These are phyloP conservation scores for Scotopteryx bipunctaria DNA, from an alignment of 2,888 invertebrate species.

Conservation along the genomic window DNA sequence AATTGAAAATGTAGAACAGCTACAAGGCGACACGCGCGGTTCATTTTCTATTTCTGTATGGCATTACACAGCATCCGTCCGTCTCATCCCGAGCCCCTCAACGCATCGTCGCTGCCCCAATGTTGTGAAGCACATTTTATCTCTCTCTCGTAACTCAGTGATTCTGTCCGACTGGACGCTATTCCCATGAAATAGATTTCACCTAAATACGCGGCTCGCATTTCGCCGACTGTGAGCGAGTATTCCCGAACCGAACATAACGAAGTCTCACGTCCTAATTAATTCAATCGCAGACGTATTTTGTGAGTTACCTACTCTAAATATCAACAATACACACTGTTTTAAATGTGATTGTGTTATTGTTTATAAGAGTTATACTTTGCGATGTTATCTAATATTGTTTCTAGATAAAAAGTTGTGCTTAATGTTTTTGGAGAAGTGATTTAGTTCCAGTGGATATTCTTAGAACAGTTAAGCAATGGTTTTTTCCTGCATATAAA, in stretches of 20 bases:
- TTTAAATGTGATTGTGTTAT: conserved; percentile 16
- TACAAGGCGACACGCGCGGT: conserved; percentile 52
- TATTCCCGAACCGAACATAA: conserved; percentile 56
- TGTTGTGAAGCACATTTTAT: conserved; percentile 19
- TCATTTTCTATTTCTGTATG: conserved; percentile 67
- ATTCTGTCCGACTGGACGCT: conserved; percentile 37
- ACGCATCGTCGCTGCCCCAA: conserved; percentile 43
- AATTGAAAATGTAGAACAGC: conserved; percentile 69
- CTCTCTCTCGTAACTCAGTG: conserved; percentile 33
- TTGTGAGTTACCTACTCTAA: conserved; percentile 50
- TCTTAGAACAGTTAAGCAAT: conserved; percentile 13
- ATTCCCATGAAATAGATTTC: conserved; percentile 29
- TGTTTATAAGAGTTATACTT: conserved; percentile 19
- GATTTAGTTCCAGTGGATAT: conserved; percentile 6
- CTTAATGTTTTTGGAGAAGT: background rate
- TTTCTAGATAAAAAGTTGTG: no score
- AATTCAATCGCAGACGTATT: conserved; percentile 53
- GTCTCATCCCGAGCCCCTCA: conserved; percentile 45
- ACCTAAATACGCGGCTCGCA: conserved; percentile 8
- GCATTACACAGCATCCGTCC: conserved; percentile 71
- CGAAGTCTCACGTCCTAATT: conserved; percentile 61
- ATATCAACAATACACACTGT: conserved; percentile 28
- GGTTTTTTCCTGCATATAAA: conserved; percentile 6
- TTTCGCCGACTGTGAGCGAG: conserved; percentile 46
- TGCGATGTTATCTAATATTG: background rate